Conservation (phyloP, 2,113 vertebrate species). For the Trogon melanurus region DNA sequence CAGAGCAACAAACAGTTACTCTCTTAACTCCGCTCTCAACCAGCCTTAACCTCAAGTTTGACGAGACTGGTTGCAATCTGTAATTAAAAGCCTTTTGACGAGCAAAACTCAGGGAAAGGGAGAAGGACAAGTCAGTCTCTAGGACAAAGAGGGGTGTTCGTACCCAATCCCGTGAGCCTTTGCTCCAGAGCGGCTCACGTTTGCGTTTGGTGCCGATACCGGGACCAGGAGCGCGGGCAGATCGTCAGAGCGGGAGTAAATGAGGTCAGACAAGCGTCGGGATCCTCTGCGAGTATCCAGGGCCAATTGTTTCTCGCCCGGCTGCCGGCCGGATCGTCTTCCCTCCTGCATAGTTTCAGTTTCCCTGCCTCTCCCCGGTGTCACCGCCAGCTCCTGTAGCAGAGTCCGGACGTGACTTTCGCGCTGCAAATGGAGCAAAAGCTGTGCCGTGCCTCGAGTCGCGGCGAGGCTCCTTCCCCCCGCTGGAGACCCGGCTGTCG, state of each 20-base stretch:
- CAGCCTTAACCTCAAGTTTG: not conserved
- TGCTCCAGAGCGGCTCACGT: fast-evolving
- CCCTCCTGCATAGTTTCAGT: not conserved
- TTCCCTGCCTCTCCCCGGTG: not conserved
- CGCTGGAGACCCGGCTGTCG: fast-evolving
- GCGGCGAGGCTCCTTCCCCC: fast-evolving
- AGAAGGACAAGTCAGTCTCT: not conserved
- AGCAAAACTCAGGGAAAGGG: not conserved
- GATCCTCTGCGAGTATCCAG: not conserved
- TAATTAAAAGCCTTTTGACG: slow-evolving; percentile 39
- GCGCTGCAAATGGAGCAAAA: fast-evolving
- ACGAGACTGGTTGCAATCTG: not conserved
- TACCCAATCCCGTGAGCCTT: not conserved
- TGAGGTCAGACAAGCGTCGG: not conserved
- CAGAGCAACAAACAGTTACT: slow-evolving; percentile 16
- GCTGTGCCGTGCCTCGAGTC: fast-evolving
- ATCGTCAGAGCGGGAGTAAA: not conserved
- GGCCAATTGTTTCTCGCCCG: not conserved
- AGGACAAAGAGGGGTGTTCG: not conserved
- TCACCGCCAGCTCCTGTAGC: not conserved
- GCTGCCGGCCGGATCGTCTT: slow-evolving; percentile 10
- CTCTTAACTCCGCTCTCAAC: not conserved
- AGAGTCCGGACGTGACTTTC: fast-evolving
- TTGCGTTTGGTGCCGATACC: not conserved
- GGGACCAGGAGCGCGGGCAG: not conserved